Percentiles rank a stretch among this genome's conserved stretches.
Conservation (phyloP, 2,113 vertebrate genomes). For the Spea bombifrons region DNA sequence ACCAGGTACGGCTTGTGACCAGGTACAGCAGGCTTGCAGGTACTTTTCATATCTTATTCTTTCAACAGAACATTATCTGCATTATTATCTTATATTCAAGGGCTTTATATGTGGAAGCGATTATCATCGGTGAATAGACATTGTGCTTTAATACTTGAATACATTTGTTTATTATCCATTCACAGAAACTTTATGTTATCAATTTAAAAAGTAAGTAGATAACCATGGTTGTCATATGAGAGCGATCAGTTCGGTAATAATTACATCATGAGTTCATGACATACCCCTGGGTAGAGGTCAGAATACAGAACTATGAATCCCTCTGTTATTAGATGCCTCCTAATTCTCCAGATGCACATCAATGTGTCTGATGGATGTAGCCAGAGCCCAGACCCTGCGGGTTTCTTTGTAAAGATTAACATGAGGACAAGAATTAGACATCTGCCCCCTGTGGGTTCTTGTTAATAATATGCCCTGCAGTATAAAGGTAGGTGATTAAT, state of each 20-base stretch:
- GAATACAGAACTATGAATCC: not conserved
- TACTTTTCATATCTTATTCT: too few species aligned
- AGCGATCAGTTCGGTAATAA: not conserved
- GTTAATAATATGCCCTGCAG: conserved; percentile 37
- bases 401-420: conserved; percentile 14
- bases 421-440: conserved; percentile 16
- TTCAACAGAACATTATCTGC: too few species aligned
- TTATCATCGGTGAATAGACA: too few species aligned
- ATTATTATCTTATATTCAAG: too few species aligned
- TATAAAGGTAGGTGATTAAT: conserved; percentile 35
- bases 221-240: not conserved
- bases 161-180: not conserved
- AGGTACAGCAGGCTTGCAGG: too few species aligned
- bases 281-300: conserved; percentile 3
- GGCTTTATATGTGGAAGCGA: too few species aligned
- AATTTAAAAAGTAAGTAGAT: not conserved
- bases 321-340: not conserved
- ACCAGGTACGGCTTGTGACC: too few species aligned
- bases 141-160: too few species aligned
- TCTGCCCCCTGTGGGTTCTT: conserved; percentile 11
- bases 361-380: conserved; percentile 30
- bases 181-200: not conserved
- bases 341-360: not conserved
- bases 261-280: not conserved
- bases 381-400: conserved; percentile 10